Conservation (phyloP, 2,113 vertebrate genomes). For the human (Homo sapiens) region DNA sequence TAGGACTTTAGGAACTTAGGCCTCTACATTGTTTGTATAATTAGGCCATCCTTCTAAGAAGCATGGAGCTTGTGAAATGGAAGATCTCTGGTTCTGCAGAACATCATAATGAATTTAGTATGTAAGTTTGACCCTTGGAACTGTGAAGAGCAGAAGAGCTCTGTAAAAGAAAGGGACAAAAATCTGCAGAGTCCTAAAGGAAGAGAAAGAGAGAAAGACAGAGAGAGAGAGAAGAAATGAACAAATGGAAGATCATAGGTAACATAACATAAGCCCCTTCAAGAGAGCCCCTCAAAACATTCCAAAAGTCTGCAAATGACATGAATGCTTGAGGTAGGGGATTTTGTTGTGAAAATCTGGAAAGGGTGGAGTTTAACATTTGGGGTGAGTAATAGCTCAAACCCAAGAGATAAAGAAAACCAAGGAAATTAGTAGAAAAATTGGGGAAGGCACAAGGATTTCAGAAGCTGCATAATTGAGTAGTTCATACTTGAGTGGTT, state of each 20-base stretch:
- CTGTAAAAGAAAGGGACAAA: neutral
- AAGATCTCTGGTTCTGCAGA: neutral
- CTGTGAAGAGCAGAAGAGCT: neutral
- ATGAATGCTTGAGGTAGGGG: neutral
- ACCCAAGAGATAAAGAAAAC: neutral
- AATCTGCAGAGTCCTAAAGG: neutral
- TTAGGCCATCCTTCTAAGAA: neutral
- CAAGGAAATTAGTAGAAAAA: neutral
- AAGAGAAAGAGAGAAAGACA: neutral
- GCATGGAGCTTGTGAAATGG: neutral
- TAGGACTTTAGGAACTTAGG: neutral
- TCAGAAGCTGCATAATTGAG: neutral
- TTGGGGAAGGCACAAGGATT: neutral
- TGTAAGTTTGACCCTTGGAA: neutral
- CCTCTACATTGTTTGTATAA: neutral
- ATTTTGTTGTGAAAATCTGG: neutral
- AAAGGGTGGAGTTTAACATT: neutral
- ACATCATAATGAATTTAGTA: neutral
- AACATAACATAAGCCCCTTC: neutral
- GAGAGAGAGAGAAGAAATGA: neutral
- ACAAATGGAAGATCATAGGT: neutral
- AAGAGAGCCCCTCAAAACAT: neutral
- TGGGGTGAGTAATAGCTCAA: neutral
- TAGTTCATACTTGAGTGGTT: neutral
- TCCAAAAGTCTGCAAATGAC: neutral